Conservation (phyloP, 1,140 invertebrate species). For the Orius laevigatus region DNA sequence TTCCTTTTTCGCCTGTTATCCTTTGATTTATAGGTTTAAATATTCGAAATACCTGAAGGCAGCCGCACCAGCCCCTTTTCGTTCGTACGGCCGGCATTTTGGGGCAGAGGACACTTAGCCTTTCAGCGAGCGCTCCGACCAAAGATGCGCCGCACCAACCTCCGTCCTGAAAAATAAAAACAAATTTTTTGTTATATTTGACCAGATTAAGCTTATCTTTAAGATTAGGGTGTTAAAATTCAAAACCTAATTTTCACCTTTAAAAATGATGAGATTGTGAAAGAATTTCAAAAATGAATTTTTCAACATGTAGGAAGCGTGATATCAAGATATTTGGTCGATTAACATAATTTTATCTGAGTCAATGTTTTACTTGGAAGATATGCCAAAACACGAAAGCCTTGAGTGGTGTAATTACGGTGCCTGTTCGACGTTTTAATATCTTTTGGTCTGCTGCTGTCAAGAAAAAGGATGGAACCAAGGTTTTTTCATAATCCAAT, state of each 20-base stretch:
- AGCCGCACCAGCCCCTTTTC: constrained; percentile 41
- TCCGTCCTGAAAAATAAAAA: constrained; percentile 5
- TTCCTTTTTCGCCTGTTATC: too few relatives aligned
- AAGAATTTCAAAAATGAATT: too few relatives aligned
- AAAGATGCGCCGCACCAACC: constrained; percentile 6
- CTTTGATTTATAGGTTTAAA: not conserved
- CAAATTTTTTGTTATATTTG: not conserved
- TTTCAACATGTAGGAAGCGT: too few relatives aligned
- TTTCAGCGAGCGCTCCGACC: constrained; percentile 5
- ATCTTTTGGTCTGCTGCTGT: not conserved
- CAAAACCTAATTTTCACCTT: not conserved
- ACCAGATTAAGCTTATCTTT: not conserved
- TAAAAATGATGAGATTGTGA: not conserved
- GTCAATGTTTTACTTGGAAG: too few relatives aligned
- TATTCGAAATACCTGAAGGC: constrained; percentile 32
- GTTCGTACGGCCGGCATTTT: constrained; percentile 37
- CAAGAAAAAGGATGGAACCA: not conserved
- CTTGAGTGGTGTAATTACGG: not conserved
- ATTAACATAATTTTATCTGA: too few relatives aligned
- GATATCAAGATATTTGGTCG: too few relatives aligned
- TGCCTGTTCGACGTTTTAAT: not conserved
- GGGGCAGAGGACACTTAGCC: constrained; percentile 22
- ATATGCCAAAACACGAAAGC: too few relatives aligned
- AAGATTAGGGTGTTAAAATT: not conserved
- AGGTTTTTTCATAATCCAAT: not conserved